Evolutionary conservation across 2,797 vertebrate species (phyloP).

Genomic region (Tapera naevia): DNA sequence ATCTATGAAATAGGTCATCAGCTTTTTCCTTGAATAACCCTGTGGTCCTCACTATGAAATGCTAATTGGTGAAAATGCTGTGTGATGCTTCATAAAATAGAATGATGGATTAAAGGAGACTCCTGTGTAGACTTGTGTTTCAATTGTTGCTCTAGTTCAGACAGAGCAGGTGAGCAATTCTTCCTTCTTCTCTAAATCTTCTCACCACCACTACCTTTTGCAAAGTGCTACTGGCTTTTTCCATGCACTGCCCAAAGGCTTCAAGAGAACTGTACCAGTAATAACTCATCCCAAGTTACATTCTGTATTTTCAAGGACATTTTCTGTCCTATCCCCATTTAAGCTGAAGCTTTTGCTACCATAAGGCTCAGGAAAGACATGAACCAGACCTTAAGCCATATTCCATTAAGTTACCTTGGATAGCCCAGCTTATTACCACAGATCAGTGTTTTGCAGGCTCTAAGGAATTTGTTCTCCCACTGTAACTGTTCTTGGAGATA

Average conservation of each 20-base stretch:
- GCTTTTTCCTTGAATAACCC: constrained; percentile 32
- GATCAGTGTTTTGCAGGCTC: background rate
- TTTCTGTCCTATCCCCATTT: background rate
- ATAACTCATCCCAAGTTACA: background rate
- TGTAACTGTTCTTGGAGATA: background rate
- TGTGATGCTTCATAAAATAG: constrained; percentile 61
- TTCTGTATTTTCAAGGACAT: background rate
- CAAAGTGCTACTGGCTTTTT: background rate
- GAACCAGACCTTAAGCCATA: background rate
- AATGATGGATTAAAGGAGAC: constrained; percentile 56
- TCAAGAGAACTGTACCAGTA: background rate
- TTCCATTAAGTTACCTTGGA: background rate
- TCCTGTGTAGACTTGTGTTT: constrained; percentile 38
- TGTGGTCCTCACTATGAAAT: constrained; percentile 26
- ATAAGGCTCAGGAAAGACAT: background rate
- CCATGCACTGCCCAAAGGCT: background rate
- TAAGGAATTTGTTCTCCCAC: background rate
- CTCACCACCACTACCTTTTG: background rate
- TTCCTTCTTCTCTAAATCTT: background rate
- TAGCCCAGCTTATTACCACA: background rate
- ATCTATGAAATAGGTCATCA: constrained; percentile 38
- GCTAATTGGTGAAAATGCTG: constrained; percentile 45
- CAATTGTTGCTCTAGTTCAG: background rate
- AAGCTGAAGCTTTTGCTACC: background rate
- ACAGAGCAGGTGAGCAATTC: background rate